Percentiles rank a stretch among this genome's conserved stretches.
phyloP scores from a whole-genome alignment of 2,888 invertebrate species.

The Itoplectis maculator region DNA sequence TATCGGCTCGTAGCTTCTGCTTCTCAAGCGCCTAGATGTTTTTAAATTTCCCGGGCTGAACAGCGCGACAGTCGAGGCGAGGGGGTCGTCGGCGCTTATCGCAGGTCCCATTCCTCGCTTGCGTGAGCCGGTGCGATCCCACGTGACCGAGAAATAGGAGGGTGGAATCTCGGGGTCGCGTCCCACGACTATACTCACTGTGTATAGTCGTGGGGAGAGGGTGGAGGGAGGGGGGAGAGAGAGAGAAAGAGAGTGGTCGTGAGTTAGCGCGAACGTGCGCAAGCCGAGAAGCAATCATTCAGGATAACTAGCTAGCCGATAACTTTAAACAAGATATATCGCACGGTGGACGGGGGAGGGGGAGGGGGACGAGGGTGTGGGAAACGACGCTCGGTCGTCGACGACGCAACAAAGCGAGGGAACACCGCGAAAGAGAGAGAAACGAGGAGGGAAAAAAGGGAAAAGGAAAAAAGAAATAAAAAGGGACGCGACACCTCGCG shows the following conservation, averaged over 20 bases:
- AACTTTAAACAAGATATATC: constrained; percentile 79
- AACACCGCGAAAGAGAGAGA: constrained; percentile 37
- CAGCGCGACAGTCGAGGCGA: background rate
- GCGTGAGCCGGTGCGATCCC: background rate
- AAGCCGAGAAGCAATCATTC: constrained; percentile 75
- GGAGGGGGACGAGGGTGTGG: too few relatives aligned
- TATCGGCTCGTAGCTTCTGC: constrained; percentile 37
- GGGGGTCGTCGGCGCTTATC: constrained; percentile 48
- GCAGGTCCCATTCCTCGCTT: constrained; percentile 52
- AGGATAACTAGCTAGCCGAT: constrained; percentile 77
- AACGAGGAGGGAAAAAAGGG: constrained; percentile 54
- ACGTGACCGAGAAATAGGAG: constrained; percentile 46
- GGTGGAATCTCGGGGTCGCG: constrained; percentile 46
- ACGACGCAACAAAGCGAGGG: constrained; percentile 43
- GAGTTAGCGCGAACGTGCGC: constrained; percentile 64
- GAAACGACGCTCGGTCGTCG: constrained; percentile 50
- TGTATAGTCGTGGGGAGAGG: too few relatives aligned
- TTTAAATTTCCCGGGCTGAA: constrained; percentile 44
- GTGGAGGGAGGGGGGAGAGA: too few relatives aligned
- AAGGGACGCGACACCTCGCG: constrained; percentile 66
- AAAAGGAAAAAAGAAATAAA: constrained; percentile 62
- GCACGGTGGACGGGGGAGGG: constrained; percentile 62
- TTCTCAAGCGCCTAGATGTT: constrained; percentile 48
- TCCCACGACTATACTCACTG: too few relatives aligned
- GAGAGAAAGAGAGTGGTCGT: constrained; percentile 48